Percentiles rank a stretch among this genome's conserved stretches.
Conservation (phyloP, 2,797 vertebrate species). For the Tamandua tetradactyla region DNA sequence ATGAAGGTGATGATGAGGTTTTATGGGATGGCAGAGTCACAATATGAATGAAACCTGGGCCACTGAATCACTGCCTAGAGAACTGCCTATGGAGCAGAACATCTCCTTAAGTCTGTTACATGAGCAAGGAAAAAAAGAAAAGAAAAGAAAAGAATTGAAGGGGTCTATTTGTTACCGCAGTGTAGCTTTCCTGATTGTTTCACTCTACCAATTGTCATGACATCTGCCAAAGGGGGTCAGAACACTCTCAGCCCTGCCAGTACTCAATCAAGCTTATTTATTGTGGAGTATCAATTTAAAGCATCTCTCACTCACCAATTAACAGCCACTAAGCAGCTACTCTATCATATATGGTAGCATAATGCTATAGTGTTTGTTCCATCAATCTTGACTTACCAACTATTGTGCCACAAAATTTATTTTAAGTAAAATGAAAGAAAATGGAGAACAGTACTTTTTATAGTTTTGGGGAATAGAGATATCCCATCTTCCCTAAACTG, state of each 20-base stretch:
- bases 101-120: too few relatives aligned
- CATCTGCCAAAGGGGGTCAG: neutral
- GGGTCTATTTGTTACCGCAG: neutral
- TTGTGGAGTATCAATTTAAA: neutral
- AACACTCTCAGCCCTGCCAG: neutral
- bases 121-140: neutral
- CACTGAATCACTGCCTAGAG: neutral
- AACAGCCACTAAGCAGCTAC: neutral
- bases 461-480: neutral
- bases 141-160: neutral
- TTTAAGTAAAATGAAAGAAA: neutral
- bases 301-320: neutral
- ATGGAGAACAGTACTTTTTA: neutral
- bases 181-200: neutral
- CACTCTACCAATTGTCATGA: neutral
- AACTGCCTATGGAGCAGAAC: neutral
- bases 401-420: neutral
- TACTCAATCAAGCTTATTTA: neutral
- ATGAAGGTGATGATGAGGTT: neutral
- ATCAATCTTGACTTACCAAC: neutral
- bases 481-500: neutral
- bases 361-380: neutral
- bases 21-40: neutral
- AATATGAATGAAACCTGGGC: neutral
- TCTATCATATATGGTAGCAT: neutral